A percentile compares a stretch with the other conserved stretches of the same genome.
phyloP scores from a whole-genome alignment of 2,113 vertebrate species.

The Toxotes chatareus region DNA sequence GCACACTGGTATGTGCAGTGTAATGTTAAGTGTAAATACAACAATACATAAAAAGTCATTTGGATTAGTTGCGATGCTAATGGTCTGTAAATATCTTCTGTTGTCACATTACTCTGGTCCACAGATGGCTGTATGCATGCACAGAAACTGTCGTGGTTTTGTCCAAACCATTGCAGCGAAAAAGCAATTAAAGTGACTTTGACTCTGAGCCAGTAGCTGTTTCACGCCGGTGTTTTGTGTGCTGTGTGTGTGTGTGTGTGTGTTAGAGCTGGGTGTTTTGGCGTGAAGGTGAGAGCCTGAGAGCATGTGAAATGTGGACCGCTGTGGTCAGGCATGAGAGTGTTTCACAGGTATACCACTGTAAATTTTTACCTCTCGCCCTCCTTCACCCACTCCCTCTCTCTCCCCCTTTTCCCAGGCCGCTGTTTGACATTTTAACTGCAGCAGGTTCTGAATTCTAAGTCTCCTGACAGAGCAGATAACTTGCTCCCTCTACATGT shows the following conservation, averaged over 20 bases:
- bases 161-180: slow-evolving; percentile 2
- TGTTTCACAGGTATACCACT: slow-evolving; percentile 38
- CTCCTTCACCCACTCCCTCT: not conserved
- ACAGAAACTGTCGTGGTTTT: not conserved
- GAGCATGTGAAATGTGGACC: slow-evolving; percentile 13
- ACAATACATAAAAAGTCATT: not conserved
- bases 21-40: slow-evolving; percentile 13
- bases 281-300: slow-evolving; percentile 36
- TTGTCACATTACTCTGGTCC: slow-evolving; percentile 36
- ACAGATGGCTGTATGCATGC: not conserved
- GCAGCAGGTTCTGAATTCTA: slow-evolving; percentile 47
- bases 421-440: slow-evolving; percentile 68
- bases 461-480: slow-evolving; percentile 25
- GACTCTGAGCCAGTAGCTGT: not conserved
- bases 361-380: slow-evolving; percentile 38
- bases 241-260: not conserved
- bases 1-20: not conserved
- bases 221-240: not conserved
- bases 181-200: slow-evolving; percentile 2
- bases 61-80: slow-evolving; percentile 19
- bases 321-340: slow-evolving; percentile 21
- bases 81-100: slow-evolving; percentile 11
- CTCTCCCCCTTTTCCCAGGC: slow-evolving; percentile 25
- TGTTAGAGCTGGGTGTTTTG: not conserved
- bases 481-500: slow-evolving; percentile 22